Conservation (phyloP, 2,113 vertebrate species). For the Neolamprologus tretocephalus region DNA sequence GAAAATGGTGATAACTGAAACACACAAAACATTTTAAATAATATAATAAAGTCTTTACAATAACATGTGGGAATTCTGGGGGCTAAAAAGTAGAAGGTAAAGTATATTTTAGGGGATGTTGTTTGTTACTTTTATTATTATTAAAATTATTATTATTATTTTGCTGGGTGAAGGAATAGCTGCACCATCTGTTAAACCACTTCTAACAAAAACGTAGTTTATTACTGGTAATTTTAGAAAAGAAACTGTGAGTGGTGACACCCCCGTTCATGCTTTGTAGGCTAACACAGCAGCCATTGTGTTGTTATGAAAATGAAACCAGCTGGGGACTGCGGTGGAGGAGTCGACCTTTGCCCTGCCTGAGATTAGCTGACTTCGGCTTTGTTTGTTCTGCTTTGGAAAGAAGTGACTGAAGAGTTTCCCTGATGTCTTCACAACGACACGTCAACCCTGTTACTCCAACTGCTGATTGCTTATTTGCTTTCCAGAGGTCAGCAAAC, state of each 20-base stretch:
- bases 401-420: not conserved
- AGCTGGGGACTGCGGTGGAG: not conserved
- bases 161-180: not conserved
- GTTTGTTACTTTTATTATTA: not conserved
- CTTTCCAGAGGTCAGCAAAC: not conserved
- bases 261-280: not conserved
- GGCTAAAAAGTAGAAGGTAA: not conserved
- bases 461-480: not conserved
- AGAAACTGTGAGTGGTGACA: not conserved
- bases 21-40: not conserved
- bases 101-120: not conserved
- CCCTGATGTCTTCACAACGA: not conserved
- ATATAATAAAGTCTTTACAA: not conserved
- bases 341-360: not conserved
- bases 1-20: slow-evolving; percentile 96
- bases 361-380: slow-evolving; percentile 7
- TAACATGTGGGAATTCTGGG: not conserved
- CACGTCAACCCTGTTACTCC: not conserved
- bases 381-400: not conserved
- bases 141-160: not conserved
- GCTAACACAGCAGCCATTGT: not conserved
- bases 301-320: not conserved
- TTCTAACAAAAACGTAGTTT: not conserved
- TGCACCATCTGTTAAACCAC: not conserved
- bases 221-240: not conserved